Conservation (phyloP, 2,888 invertebrate species). For the Tipula confusa region DNA sequence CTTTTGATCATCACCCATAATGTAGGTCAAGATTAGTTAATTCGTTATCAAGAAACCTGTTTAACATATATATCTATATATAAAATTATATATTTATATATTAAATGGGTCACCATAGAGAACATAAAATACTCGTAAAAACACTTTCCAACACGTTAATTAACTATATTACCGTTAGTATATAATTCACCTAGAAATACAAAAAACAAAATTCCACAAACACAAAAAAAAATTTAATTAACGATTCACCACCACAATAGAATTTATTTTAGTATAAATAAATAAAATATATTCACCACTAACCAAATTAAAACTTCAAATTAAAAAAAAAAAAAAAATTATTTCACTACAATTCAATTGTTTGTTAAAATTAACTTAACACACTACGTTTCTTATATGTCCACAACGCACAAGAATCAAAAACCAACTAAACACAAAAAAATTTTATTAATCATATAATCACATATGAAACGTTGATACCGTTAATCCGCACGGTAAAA, state of each 20-base stretch:
- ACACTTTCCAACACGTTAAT: neutral
- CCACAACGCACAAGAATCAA: neutral
- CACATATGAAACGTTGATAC: conserved; percentile 25
- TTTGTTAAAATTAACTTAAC: neutral
- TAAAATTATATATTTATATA: neutral
- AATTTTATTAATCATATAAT: neutral
- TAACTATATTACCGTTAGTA: neutral
- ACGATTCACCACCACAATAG: neutral
- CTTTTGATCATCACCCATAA: neutral
- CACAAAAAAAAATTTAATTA: neutral
- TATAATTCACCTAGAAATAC: neutral
- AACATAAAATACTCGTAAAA: neutral
- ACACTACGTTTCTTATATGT: neutral
- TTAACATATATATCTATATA: neutral
- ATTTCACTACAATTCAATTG: neutral
- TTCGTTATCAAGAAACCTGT: neutral
- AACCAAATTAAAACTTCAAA: neutral
- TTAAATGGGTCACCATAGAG: neutral
- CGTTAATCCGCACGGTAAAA: conserved; percentile 8
- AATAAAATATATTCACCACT: neutral
- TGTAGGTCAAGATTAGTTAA: neutral
- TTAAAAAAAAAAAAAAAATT: no score
- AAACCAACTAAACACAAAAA: neutral
- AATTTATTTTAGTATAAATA: neutral
- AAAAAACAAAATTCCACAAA: neutral